phyloP scores from a whole-genome alignment of 1,140 invertebrate species.

The Drosophila fuyamai region DNA sequence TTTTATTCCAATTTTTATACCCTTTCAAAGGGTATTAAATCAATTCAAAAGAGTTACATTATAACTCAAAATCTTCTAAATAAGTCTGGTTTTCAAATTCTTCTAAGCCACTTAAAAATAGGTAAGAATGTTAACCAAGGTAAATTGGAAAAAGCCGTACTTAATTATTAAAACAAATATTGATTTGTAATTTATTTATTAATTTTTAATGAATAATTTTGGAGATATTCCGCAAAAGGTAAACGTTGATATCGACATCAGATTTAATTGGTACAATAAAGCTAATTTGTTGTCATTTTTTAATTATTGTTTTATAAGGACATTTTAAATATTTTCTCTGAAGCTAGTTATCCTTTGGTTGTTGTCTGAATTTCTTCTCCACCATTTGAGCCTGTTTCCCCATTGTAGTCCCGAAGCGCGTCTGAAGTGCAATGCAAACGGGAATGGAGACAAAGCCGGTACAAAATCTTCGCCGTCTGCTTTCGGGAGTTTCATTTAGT shows the following conservation, averaged over 20 bases:
- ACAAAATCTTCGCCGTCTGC: slow-evolving; percentile 39
- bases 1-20: not conserved
- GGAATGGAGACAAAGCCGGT: slow-evolving; percentile 44
- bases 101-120: no score
- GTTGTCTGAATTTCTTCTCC: slow-evolving; percentile 4
- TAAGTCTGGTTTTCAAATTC: no score
- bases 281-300: no score
- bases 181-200: no score
- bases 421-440: slow-evolving; percentile 55
- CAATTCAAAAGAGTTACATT: not conserved
- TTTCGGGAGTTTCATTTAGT: slow-evolving; percentile 51
- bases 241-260: no score
- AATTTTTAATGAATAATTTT: no score
- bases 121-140: no score
- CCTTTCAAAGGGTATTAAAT: not conserved
- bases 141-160: no score
- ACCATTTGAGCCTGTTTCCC: slow-evolving; percentile 7
- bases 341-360: slow-evolving; percentile 1
- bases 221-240: no score
- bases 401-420: slow-evolving; percentile 33
- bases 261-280: no score
- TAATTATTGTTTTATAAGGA: not conserved
- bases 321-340: not conserved
- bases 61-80: no score
- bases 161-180: no score